These are phyloP conservation scores for Steromphala cineraria DNA, from an alignment of 2,888 invertebrate genomes.

Conservation along the genomic window DNA sequence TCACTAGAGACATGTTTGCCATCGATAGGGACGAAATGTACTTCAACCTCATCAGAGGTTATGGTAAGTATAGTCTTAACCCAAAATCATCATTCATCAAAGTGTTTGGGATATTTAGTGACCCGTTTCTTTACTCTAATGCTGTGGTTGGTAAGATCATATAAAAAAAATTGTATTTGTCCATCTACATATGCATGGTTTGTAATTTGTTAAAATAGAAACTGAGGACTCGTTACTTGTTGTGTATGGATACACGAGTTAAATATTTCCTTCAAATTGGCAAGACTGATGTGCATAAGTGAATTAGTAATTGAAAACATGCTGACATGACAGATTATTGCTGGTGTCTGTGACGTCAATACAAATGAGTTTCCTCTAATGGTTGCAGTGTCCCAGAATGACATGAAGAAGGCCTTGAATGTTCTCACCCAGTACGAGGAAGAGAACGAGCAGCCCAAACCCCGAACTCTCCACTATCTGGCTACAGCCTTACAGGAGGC, in stretches of 20 bases:
- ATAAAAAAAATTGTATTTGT: too few relatives aligned
- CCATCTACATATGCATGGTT: too few relatives aligned
- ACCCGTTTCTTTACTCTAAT: too few relatives aligned
- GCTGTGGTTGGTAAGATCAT: too few relatives aligned
- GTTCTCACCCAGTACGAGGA: background rate
- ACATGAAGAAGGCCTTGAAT: background rate
- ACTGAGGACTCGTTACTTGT: too few relatives aligned
- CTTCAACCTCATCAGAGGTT: conserved; percentile 84
- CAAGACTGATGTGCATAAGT: too few relatives aligned
- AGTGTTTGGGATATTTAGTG: too few relatives aligned
- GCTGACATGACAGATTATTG: background rate
- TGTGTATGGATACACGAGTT: too few relatives aligned
- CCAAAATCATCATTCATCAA: background rate
- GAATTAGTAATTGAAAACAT: too few relatives aligned
- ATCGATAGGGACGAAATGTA: conserved; percentile 86
- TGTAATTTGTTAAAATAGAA: too few relatives aligned
- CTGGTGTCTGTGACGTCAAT: background rate
- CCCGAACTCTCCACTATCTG: background rate
- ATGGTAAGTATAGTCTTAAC: conserved; percentile 76
- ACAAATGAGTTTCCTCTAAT: too few relatives aligned
- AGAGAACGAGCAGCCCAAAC: background rate
- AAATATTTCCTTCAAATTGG: too few relatives aligned
- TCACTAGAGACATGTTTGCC: conserved; percentile 85
- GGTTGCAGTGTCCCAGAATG: background rate
- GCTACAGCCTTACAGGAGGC: background rate